Conservation (phyloP, 2,113 vertebrate genomes). For the Crocuta crocuta region DNA sequence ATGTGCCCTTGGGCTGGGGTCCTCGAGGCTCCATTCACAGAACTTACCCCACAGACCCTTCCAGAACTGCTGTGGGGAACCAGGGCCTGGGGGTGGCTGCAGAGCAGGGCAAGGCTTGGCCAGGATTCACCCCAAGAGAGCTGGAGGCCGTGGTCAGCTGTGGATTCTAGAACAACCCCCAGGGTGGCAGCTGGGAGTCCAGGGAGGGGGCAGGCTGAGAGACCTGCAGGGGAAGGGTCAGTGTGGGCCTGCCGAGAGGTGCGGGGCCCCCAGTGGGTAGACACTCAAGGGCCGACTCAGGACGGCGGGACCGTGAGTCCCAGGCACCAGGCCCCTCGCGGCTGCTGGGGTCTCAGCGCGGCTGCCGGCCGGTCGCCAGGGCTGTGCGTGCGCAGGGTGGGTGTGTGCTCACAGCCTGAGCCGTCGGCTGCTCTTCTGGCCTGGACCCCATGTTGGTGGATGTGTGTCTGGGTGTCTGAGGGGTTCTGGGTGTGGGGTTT, state of each 20-base stretch:
- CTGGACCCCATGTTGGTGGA: neutral
- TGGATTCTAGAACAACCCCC: neutral
- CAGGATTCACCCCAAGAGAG: too few species aligned
- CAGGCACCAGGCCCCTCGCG: accelerated
- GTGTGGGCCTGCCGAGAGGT: accelerated
- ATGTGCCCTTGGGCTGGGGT: neutral
- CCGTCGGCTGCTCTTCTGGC: neutral
- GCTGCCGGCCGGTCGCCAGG: neutral
- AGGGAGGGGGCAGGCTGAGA: neutral
- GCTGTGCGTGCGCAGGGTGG: neutral
- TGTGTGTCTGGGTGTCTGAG: neutral
- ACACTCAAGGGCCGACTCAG: neutral
- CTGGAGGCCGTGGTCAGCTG: neutral
- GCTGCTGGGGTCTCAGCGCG: accelerated
- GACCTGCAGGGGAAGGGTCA: neutral
- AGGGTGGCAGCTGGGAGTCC: neutral
- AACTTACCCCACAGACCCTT: neutral
- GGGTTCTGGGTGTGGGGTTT: neutral
- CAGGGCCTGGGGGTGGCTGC: neutral
- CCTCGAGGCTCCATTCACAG: too few species aligned
- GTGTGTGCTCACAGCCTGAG: neutral
- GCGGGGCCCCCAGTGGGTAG: neutral
- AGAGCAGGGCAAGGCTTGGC: neutral
- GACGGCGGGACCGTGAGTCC: neutral
- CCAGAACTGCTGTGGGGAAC: accelerated